Conservation (phyloP, 2,797 vertebrate genomes). For the Furcifer pardalis region DNA sequence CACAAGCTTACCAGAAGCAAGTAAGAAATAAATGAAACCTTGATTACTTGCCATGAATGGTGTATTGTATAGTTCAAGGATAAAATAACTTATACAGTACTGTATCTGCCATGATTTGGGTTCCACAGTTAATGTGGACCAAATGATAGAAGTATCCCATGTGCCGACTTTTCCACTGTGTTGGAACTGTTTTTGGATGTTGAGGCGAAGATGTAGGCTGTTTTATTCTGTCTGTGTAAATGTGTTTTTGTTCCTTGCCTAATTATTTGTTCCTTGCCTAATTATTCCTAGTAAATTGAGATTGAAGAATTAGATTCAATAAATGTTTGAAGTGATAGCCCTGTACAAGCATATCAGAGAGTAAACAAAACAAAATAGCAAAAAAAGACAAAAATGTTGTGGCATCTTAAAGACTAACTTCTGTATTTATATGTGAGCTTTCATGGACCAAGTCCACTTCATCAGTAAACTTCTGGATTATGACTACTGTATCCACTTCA, state of each 20-base stretch:
- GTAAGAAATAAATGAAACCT: neutral
- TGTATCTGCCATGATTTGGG: neutral
- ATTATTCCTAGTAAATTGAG: neutral
- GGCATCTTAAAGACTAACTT: no score
- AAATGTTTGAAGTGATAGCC: no score
- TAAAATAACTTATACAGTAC: neutral
- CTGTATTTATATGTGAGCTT: no score
- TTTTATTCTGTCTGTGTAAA: neutral
- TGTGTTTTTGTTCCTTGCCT: neutral
- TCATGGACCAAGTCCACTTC: no score
- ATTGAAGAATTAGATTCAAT: neutral
- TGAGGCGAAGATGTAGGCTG: neutral
- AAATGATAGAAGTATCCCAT: neutral
- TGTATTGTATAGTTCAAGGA: neutral
- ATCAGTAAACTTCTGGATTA: no score
- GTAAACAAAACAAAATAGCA: no score
- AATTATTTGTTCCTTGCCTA: no score
- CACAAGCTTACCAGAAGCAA: neutral
- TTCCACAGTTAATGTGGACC: neutral
- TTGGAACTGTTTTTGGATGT: neutral
- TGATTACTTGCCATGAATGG: neutral
- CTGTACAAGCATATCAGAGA: no score
- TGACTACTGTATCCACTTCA: no score
- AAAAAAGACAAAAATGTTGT: no score
- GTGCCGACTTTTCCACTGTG: neutral